A percentile compares a stretch with the other conserved stretches of the same genome.
Conservation (phyloP, 2,888 invertebrate genomes). For the Salticus scenicus region DNA sequence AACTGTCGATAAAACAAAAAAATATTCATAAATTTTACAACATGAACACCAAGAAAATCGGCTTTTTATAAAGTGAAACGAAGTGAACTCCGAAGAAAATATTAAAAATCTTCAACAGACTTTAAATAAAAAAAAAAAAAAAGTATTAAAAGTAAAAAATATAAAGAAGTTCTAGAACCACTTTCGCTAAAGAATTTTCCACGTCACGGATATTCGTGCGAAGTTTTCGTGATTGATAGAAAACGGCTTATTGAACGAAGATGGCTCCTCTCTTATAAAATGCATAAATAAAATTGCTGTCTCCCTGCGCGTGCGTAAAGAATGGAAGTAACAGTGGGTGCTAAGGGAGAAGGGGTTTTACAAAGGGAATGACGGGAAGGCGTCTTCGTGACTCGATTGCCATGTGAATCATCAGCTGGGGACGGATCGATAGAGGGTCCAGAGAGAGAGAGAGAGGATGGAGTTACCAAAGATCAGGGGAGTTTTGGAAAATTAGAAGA, state of each 20-base stretch:
- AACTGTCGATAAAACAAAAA: no score
- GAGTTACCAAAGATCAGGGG: slow-evolving; percentile 12
- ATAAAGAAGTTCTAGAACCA: no score
- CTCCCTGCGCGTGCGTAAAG: not conserved
- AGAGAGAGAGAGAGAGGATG: not conserved
- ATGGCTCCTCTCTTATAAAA: not conserved
- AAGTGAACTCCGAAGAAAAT: no score
- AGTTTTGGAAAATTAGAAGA: slow-evolving; percentile 1
- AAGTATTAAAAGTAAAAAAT: no score
- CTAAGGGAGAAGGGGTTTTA: not conserved
- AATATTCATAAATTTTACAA: no score
- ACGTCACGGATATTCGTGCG: not conserved
- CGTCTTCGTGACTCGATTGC: slow-evolving; percentile 44
- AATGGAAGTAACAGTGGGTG: not conserved
- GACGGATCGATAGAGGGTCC: slow-evolving; percentile 35
- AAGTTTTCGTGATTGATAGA: not conserved
- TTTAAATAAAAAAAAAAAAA: not conserved
- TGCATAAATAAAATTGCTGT: slow-evolving; percentile 13
- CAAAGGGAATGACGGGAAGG: not conserved
- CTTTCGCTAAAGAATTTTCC: not conserved
- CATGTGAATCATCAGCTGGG: slow-evolving; percentile 67
- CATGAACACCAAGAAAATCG: no score
- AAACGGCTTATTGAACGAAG: not conserved
- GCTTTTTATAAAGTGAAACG: no score
- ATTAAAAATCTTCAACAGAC: no score